Percentiles rank a stretch among this genome's conserved stretches.
Evolutionary conservation across 2,113 vertebrate genomes (phyloP).

Genomic region (Tor tambroides): DNA sequence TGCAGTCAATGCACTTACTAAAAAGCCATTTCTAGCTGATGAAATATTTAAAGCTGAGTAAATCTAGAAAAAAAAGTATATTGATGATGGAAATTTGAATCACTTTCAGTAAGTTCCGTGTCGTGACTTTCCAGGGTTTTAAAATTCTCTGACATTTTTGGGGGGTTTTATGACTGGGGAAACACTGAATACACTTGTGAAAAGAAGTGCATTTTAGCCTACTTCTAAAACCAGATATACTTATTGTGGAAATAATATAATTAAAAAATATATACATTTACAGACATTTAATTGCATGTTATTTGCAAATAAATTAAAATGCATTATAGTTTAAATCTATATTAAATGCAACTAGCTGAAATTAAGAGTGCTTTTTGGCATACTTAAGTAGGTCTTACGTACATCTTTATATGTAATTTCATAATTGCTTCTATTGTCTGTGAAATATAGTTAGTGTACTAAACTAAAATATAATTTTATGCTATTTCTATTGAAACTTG

Average conservation of each 20-base stretch:
- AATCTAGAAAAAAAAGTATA: not conserved
- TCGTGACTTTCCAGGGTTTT: not conserved
- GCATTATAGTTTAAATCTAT: not conserved
- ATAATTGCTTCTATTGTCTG: not conserved
- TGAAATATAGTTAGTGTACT: not conserved
- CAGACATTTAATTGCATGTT: not conserved
- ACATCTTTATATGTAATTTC: not conserved
- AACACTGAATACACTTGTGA: not conserved
- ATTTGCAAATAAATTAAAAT: not conserved
- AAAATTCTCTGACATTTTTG: not conserved
- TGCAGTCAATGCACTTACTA: not conserved
- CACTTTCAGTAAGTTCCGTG: not conserved
- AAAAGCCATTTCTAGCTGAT: not conserved
- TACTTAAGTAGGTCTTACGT: not conserved
- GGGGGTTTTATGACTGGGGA: not conserved
- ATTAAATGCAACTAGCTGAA: not conserved
- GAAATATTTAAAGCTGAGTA: not conserved
- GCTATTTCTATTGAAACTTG: not conserved
- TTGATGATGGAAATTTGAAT: not conserved
- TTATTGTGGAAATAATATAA: not conserved
- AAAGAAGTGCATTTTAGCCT: not conserved
- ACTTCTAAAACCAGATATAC: not conserved
- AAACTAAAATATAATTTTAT: not conserved
- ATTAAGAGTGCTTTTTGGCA: not conserved
- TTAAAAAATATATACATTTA: not conserved